Conservation (phyloP, 2,888 invertebrate genomes). For the Ariolimax columbianus region DNA sequence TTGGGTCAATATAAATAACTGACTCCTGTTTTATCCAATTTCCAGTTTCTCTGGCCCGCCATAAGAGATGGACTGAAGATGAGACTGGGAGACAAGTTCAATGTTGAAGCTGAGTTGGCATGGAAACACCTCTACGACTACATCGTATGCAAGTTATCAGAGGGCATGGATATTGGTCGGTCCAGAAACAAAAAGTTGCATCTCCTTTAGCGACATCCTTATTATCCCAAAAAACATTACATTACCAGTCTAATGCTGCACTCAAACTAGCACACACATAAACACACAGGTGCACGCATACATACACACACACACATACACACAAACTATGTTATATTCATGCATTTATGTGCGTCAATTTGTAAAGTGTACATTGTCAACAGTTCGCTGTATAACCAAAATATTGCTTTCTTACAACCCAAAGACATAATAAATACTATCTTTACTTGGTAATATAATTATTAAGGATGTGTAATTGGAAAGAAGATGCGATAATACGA, state of each 20-base stretch:
- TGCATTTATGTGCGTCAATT: no score
- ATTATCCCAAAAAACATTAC: not conserved
- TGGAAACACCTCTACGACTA: constrained; percentile 72
- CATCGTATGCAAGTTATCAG: constrained; percentile 65
- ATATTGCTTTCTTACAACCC: no score
- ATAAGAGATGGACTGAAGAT: constrained; percentile 67
- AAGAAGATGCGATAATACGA: no score
- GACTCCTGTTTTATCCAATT: not conserved
- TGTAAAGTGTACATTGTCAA: no score
- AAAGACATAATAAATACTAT: no score
- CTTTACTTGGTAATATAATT: no score
- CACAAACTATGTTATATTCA: no score
- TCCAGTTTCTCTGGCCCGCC: constrained; percentile 72
- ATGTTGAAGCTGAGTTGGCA: constrained; percentile 64
- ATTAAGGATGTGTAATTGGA: no score
- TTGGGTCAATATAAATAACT: no score
- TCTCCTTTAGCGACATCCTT: not conserved
- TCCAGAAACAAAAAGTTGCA: not conserved
- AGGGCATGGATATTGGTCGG: constrained; percentile 46
- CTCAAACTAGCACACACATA: not conserved
- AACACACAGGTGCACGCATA: no score
- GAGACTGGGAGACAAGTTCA: constrained; percentile 63
- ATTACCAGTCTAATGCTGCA: not conserved
- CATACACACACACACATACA: no score
- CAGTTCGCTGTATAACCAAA: no score